Base-by-base conservation (phyloP, 2,113 vertebrate genomes). In the Brachirus orientalis region DNA sequence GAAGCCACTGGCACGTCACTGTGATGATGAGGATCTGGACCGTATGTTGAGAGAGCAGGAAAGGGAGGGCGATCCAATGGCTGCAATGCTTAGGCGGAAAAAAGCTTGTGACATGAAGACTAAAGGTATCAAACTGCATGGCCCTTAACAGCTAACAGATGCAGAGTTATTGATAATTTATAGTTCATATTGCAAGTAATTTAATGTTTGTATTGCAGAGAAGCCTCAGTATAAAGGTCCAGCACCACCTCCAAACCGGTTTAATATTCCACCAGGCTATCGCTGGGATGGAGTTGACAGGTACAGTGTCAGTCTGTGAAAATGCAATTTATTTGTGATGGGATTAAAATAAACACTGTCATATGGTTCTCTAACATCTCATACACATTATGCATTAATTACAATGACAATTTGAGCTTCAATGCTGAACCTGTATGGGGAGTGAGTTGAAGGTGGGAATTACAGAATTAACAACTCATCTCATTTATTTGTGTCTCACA, bases 231-330 rank as follows among this genome's bases (percentile, higher is more conserved):
- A 99, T 70, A 95, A 67, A 12, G 98, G 98, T 18, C 95, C 96
- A 33, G 68, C 92, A 0, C 98, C 98, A 16, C 98, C 97, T 0
- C 95, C 94, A 61, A 99, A 99, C 86, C 93, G 97, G 10, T 99
- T 97, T 44, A 96, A 96, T 69, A 89, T 99, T 44, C 93, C 87
- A 90, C 98, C 98, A 0, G 98, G 98, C 1, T 94, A 97, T 76
- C 97, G 96, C 72, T 99, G 98, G 98, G 98, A 99, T 11, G 98
- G 98, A 2, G 94, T 96, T 51, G 94, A 99, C 91, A 96, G 98
- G 98, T 98, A 88, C 14, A 43, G 8, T 56, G 8, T 22, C 8
- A 57, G 18, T 0, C 6, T 64, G 44, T 52, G 38, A n/a, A 10
- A n/a, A 16, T 12, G 4, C 44, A 45, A n/a, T 17, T 7, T 11